Conservation (phyloP, 2,797 vertebrate species). For the Sebastes reedi region DNA sequence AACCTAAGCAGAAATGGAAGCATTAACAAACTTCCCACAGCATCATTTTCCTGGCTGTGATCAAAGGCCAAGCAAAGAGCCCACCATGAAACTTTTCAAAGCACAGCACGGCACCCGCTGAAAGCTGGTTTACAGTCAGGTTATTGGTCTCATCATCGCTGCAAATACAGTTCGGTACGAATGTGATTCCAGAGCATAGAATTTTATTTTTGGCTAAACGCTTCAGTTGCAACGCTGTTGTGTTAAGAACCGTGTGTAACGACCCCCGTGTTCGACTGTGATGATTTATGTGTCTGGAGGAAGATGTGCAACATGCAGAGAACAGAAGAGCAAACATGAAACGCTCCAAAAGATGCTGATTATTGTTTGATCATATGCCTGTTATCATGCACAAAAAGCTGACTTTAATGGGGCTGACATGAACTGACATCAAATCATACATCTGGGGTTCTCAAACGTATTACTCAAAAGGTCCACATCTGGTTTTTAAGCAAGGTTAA, state of each 20-base stretch:
- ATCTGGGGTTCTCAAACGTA: no score
- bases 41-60: conserved; percentile 26
- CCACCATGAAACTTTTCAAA: conserved; percentile 32
- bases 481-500: no score
- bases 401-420: neutral
- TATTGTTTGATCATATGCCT: neutral
- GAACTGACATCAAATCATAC: neutral
- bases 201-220: conserved; percentile 7
- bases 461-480: no score
- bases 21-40: conserved; percentile 32
- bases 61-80: conserved; percentile 51
- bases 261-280: neutral
- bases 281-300: neutral
- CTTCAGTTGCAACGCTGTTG: neutral
- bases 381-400: neutral
- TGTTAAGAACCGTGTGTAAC: neutral
- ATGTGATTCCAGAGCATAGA: neutral
- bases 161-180: neutral
- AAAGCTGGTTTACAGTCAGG: conserved; percentile 3
- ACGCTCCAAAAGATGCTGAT: neutral
- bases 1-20: conserved; percentile 25
- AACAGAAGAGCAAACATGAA: neutral
- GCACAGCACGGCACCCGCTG: conserved; percentile 16
- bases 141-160: conserved; percentile 11
- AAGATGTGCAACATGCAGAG: neutral